These are phyloP conservation scores for Drosophila kohkoa DNA, from an alignment of 1,140 invertebrate species.

Conservation along the genomic window DNA sequence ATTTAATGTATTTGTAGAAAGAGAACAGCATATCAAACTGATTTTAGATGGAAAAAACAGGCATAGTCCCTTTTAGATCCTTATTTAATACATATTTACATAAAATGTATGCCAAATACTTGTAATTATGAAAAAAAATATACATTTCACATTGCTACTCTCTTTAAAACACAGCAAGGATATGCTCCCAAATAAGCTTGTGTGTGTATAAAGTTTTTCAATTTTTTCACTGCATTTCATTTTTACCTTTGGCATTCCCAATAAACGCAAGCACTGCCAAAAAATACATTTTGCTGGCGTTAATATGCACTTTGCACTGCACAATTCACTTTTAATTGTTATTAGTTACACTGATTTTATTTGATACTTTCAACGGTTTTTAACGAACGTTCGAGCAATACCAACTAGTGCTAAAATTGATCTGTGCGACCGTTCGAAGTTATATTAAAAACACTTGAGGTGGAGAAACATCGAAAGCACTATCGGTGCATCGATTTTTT, in stretches of 20 bases:
- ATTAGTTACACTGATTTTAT: slow-evolving; percentile 49
- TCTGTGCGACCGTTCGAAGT: slow-evolving; percentile 33
- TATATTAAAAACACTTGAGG: slow-evolving; percentile 8
- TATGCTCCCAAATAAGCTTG: slow-evolving; percentile 53
- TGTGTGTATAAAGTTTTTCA: slow-evolving; percentile 78
- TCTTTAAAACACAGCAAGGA: slow-evolving; percentile 54
- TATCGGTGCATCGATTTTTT: too few species aligned
- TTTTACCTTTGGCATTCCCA: slow-evolving; percentile 81
- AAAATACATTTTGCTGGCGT: slow-evolving; percentile 71
- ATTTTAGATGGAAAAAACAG: slow-evolving; percentile 59
- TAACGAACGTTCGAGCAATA: slow-evolving; percentile 73
- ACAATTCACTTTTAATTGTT: slow-evolving; percentile 48
- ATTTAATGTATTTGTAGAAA: slow-evolving; percentile 59
- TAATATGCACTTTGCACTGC: slow-evolving; percentile 50
- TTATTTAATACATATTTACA: slow-evolving; percentile 5
- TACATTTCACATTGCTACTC: slow-evolving; percentile 36
- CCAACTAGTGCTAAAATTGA: slow-evolving; percentile 64
- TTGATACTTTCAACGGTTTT: slow-evolving; percentile 75
- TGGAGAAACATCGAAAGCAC: background rate
- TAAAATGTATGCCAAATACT: slow-evolving; percentile 17
- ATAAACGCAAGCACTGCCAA: slow-evolving; percentile 80
- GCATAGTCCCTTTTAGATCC: slow-evolving; percentile 14
- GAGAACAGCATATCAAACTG: slow-evolving; percentile 64
- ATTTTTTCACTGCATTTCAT: slow-evolving; percentile 39
- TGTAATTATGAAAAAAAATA: slow-evolving; percentile 5